A percentile compares a stretch with the other conserved stretches of the same genome.
phyloP scores from a whole-genome alignment of 2,797 vertebrate species.

The Sylvia borin region DNA sequence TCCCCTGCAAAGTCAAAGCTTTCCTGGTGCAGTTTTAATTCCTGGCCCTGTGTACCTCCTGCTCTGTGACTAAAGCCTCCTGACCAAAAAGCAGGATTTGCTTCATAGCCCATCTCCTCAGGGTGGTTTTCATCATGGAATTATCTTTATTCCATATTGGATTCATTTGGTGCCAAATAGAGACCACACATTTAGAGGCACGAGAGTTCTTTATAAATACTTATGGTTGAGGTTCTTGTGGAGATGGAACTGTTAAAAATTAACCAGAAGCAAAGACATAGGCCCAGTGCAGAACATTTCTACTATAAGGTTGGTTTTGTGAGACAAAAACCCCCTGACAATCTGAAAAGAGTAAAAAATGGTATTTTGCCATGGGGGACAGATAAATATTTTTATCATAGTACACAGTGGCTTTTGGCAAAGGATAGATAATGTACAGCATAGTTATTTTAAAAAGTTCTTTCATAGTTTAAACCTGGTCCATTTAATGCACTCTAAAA shows the following conservation, averaged over 20 bases:
- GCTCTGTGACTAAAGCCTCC: background rate
- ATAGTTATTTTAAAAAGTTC: background rate
- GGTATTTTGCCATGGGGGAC: background rate
- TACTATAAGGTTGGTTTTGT: background rate
- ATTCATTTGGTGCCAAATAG: background rate
- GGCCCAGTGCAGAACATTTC: background rate
- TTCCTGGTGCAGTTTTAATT: background rate
- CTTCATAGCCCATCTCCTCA: background rate
- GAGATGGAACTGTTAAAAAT: background rate
- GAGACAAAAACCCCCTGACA: background rate
- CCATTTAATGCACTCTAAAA: slow-evolving; percentile 32
- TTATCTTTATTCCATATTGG: background rate
- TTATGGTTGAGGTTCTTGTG: background rate
- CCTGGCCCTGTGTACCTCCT: background rate
- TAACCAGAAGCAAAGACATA: background rate
- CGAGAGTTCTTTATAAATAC: background rate
- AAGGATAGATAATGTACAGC: background rate
- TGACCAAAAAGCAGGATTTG: background rate
- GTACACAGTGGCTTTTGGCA: background rate
- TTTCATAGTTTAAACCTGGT: slow-evolving; percentile 26
- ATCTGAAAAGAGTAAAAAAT: background rate
- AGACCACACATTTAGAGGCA: background rate
- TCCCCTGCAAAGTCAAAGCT: background rate
- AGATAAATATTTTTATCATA: background rate
- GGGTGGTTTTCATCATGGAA: background rate